phyloP scores from a whole-genome alignment of 1,140 invertebrate species.

The Leptoteleia sp. region DNA sequence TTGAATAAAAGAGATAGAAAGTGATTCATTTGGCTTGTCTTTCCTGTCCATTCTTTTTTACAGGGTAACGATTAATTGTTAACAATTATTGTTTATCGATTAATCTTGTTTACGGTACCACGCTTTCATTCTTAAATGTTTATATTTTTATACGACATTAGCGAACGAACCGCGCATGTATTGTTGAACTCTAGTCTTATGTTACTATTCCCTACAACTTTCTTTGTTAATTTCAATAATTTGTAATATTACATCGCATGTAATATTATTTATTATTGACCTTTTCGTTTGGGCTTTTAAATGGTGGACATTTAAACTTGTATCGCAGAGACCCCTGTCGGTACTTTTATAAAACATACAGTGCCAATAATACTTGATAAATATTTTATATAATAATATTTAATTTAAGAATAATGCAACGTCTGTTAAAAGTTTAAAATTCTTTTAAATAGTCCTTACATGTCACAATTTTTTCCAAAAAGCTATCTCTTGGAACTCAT shows the following conservation, averaged over 20 bases:
- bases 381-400: too few species aligned
- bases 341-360: too few species aligned
- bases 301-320: background rate
- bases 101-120: slow-evolving; percentile 60
- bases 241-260: slow-evolving; percentile 17
- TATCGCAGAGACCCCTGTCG: too few species aligned
- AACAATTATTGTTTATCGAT: slow-evolving; percentile 26
- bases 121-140: slow-evolving; percentile 77
- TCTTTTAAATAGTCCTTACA: too few species aligned
- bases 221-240: slow-evolving; percentile 36
- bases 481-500: too few species aligned
- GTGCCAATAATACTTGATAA: too few species aligned
- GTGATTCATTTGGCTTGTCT: too few species aligned
- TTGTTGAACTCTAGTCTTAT: slow-evolving; percentile 81
- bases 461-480: too few species aligned
- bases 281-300: background rate
- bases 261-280: slow-evolving; percentile 40
- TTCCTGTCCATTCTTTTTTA: too few species aligned
- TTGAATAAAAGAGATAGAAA: too few species aligned
- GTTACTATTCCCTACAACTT: slow-evolving; percentile 72
- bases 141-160: slow-evolving; percentile 79
- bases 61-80: slow-evolving; percentile 16
- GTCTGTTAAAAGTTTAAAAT: too few species aligned
- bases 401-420: too few species aligned
- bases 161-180: slow-evolving; percentile 76